Base-by-base conservation (phyloP, 2,888 invertebrate genomes). In the Parnassius mnemosyne region DNA sequence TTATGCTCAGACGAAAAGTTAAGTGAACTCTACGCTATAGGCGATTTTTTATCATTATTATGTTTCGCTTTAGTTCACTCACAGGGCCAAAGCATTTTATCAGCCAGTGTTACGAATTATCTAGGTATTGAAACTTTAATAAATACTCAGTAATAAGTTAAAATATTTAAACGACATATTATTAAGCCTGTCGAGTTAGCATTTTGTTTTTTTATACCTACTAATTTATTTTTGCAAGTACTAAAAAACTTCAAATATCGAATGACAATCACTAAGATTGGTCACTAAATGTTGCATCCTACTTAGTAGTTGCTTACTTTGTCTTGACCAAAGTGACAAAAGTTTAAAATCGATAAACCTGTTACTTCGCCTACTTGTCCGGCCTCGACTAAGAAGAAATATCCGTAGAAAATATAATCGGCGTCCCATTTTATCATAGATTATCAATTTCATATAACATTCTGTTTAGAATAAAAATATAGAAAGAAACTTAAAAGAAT, bases 321-420 rank as follows among this genome's bases (percentile, higher is more conserved):
- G 34, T 7, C 20, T 20, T 63, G 42, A 51, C 52, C 52, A 59
- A 43, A 49, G 63, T 63, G 60, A 63, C 20, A 20, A 20, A 63
- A 46, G 63, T 56, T 63, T 60, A 46, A 49, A 60, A 60, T 56
- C 53, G 41, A 42, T 57, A 63, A 63, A 63, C 63, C 60, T 60
- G 63, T 57, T 60, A 44, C 60, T 60, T 53, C 50, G 63, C 63
- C 63, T 49, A 60, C 43, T 50, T 10, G 56, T 41, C 16, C 34
- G 60, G 55, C 63, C 60, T 64, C 57, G 60, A 57, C 56, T 55
- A 58, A 57, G 25, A 59, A 42, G 52, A 42, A 59, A 47, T 56
- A 42, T 49, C 49, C 57, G 60, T 63, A 60, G 56, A 63, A 53
- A 59, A 55, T 59, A 54, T 55, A 52, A 59, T 56, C 16, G 53